A percentile compares a stretch with the other conserved stretches of the same genome.
phyloP scores from a whole-genome alignment of 2,888 invertebrate species.

The Polymixis flavicincta region DNA sequence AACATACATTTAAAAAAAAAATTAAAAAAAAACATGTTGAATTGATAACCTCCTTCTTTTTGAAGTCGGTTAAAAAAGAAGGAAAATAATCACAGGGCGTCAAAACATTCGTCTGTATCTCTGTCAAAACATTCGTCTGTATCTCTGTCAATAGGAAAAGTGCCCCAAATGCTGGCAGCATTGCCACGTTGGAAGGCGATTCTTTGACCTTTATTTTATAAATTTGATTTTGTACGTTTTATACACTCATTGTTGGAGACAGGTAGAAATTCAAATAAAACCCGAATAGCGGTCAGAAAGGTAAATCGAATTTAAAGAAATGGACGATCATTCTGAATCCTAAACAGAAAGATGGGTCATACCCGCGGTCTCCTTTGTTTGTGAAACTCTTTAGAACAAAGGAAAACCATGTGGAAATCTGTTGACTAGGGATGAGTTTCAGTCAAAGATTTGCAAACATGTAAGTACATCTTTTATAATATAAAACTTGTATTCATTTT shows the following conservation, averaged over 20 bases:
- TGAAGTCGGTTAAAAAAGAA: no score
- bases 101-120: no score
- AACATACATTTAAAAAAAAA: no score
- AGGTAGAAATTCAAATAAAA: conserved; percentile 25
- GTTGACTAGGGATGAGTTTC: background rate
- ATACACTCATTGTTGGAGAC: background rate
- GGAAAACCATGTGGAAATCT: background rate
- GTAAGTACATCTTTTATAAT: background rate
- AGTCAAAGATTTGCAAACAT: background rate
- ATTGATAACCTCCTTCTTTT: no score
- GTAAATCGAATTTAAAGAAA: conserved; percentile 23
- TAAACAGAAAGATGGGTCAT: conserved; percentile 4
- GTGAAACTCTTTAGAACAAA: conserved; percentile 22
- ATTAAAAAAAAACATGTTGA: no score
- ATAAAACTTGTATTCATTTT: no score
- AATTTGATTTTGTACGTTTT: background rate
- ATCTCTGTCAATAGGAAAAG: no score
- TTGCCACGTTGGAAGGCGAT: no score
- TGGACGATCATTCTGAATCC: conserved; percentile 1
- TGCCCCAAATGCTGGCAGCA: no score
- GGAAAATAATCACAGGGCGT: no score
- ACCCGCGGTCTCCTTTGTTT: conserved; percentile 33
- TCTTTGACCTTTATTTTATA: background rate
- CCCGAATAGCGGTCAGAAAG: conserved; percentile 5
- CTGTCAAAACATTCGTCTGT: no score